phyloP scores from a whole-genome alignment of 1,140 invertebrate species.

The Melanaphis sacchari region DNA sequence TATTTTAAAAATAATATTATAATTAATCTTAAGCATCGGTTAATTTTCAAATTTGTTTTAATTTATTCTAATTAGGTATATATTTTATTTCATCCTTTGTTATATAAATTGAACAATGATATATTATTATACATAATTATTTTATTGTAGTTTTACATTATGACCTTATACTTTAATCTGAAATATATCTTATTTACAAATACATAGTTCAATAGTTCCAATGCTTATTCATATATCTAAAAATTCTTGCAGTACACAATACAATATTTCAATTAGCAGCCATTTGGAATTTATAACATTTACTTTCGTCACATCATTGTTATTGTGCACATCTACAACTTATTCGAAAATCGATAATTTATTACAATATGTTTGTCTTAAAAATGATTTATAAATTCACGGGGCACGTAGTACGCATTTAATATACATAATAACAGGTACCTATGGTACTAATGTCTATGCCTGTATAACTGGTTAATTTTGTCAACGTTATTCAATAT shows the following conservation, averaged over 20 bases:
- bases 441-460: too few relatives aligned
- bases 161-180: too few relatives aligned
- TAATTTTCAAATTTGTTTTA: too few relatives aligned
- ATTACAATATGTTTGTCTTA: not conserved
- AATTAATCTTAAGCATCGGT: too few relatives aligned
- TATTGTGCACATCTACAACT: not conserved
- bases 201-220: not conserved
- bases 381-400: too few relatives aligned
- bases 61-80: too few relatives aligned
- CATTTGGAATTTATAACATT: not conserved
- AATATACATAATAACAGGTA: too few relatives aligned
- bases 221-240: not conserved
- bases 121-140: not conserved
- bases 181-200: not conserved
- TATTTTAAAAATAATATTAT: too few relatives aligned
- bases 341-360: not conserved
- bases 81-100: not conserved
- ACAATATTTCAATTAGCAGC: not conserved
- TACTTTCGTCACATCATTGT: not conserved
- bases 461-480: too few relatives aligned
- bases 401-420: too few relatives aligned
- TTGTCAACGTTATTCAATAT: too few relatives aligned
- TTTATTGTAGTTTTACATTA: not conserved
- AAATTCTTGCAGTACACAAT: not conserved
- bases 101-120: too few relatives aligned